Conservation (phyloP, 2,113 vertebrate species). For the Rhea americana region DNA sequence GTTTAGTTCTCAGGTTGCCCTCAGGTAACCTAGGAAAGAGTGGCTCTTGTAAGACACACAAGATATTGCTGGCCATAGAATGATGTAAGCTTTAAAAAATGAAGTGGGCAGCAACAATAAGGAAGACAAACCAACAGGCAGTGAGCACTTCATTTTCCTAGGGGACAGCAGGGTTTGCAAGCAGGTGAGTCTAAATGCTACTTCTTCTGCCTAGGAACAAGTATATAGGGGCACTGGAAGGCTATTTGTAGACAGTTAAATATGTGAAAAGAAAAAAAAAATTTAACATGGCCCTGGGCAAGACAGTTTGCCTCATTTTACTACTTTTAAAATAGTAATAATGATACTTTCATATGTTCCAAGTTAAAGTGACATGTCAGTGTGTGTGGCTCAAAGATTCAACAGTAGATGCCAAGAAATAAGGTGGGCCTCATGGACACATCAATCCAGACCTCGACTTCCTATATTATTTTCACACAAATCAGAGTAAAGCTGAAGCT, state of each 20-base stretch:
- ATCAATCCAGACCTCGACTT: background rate
- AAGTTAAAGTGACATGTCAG: background rate
- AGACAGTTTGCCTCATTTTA: background rate
- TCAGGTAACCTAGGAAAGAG: slow-evolving; percentile 26
- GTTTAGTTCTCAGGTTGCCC: background rate
- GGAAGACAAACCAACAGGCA: slow-evolving; percentile 4
- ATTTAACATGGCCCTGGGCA: background rate
- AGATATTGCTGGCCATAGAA: background rate
- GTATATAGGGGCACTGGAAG: rapidly evolving
- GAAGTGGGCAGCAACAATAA: slow-evolving; percentile 27
- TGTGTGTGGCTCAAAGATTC: background rate
- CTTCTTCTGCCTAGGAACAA: background rate
- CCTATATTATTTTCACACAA: background rate
- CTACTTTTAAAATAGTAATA: background rate
- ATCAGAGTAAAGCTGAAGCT: background rate
- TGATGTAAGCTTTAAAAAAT: slow-evolving; percentile 40
- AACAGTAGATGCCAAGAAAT: rapidly evolving
- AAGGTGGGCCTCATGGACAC: background rate
- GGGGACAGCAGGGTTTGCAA: background rate
- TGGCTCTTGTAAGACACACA: background rate
- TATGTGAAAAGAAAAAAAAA: background rate
- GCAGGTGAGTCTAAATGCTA: background rate
- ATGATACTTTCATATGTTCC: background rate
- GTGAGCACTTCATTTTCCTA: background rate
- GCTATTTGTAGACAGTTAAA: background rate